These are phyloP conservation scores for Cynocephalus volans DNA, from an alignment of 2,113 vertebrate genomes.

Conservation along the genomic window DNA sequence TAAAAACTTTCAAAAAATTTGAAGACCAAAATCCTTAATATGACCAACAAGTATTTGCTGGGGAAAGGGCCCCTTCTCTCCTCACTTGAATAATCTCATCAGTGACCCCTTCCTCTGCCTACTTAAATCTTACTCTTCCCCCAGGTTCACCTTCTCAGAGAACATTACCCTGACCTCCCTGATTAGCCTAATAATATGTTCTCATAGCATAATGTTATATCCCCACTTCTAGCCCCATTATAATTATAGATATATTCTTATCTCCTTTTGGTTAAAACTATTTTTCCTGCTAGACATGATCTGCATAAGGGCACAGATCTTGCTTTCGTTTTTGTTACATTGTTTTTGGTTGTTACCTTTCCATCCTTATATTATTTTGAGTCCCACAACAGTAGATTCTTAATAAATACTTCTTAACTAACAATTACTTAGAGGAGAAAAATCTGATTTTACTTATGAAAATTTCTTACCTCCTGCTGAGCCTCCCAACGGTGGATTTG, in stretches of 20 bases:
- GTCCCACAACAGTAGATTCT: background rate
- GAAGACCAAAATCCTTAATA: background rate
- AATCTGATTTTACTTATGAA: background rate
- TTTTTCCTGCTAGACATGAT: background rate
- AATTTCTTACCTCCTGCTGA: background rate
- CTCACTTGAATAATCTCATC: background rate
- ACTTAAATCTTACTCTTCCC: background rate
- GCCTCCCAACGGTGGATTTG: background rate
- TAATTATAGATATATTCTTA: background rate
- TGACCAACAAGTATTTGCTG: background rate
- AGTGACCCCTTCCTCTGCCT: background rate
- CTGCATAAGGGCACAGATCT: background rate
- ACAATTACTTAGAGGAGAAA: background rate
- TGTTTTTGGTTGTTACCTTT: background rate
- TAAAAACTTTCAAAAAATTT: background rate
- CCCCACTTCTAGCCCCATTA: background rate
- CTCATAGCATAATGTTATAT: background rate
- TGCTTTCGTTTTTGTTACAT: background rate
- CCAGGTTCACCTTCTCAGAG: background rate
- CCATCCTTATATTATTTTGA: background rate
- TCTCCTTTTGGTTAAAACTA: background rate
- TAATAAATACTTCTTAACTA: background rate
- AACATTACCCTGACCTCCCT: background rate
- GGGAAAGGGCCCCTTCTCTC: accelerated
- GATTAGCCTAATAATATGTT: background rate